Evolutionary conservation across 2,888 invertebrate species (phyloP).

Genomic region (Apamea crenata): DNA sequence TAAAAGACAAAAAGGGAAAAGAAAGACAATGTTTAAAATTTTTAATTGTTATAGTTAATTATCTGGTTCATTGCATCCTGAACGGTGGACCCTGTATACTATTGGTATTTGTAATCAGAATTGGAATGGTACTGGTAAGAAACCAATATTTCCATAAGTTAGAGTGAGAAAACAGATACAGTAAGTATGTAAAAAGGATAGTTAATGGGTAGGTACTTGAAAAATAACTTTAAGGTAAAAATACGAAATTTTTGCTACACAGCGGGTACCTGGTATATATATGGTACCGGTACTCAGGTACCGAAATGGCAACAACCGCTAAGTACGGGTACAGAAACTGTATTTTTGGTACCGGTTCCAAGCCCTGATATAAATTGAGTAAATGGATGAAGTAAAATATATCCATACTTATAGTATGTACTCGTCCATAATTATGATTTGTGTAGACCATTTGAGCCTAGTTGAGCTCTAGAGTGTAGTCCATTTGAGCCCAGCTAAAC

Average conservation of each 20-base stretch:
- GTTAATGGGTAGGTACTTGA: neutral
- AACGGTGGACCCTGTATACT: too few relatives aligned
- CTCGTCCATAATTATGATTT: conserved; percentile 5
- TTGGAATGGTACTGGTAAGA: neutral
- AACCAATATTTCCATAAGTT: neutral
- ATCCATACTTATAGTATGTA: neutral
- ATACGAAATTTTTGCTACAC: neutral
- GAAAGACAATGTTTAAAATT: too few relatives aligned
- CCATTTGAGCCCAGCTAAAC: neutral
- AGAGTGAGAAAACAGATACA: neutral
- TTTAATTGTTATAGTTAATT: too few relatives aligned
- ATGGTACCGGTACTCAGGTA: neutral
- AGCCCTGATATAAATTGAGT: neutral
- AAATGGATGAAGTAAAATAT: neutral
- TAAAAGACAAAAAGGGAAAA: too few relatives aligned
- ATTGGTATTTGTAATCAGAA: neutral
- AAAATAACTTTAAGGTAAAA: neutral
- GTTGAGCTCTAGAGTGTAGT: neutral
- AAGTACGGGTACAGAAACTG: neutral
- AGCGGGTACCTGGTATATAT: neutral
- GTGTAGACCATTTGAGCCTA: too few relatives aligned
- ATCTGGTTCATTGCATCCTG: too few relatives aligned
- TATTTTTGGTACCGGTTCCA: too few relatives aligned
- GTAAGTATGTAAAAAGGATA: neutral
- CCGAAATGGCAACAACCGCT: neutral